Base-by-base conservation (phyloP, 2,888 invertebrate species). In the Tricholauxania praeusta region DNA sequence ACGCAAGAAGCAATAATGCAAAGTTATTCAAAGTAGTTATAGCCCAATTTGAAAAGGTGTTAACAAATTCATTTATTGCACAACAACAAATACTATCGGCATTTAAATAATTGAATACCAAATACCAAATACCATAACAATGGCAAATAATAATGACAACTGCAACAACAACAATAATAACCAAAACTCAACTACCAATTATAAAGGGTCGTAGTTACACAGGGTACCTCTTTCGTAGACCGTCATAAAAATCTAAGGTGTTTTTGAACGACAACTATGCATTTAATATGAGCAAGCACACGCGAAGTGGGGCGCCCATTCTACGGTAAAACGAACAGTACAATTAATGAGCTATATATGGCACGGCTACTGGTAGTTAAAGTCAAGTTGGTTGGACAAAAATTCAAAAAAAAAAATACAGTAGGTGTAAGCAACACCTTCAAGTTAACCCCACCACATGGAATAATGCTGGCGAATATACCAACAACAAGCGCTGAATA, bases 191-290 rank as follows among this genome's bases (percentile, higher is more conserved):
- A 28, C 5, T 22, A 12, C 22, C 15, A 28, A 10, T 15, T 28
- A 28, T 15, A 28, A n/a, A 49, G 10, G 39, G 39, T 39, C 39
- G 39, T 1, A 2, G 6, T 7, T 39, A 49, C 48, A 51, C 14
- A n/a, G 49, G 17, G 17, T 39, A 47, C 47, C 67, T 47, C 15
- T 67, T 67, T 19, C 12, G 28, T 4, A 28, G 67, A 47, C 17
- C 17, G n/a, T 55, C 64, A 39, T 22, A 15, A 51, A 17, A 64
- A 64, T 51, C 51, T 28, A 28, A 64, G 64, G 64, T 67, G 67
- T 48, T 67, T 39, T n/a, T 12, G 55, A 57, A 55, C 17, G 49
- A 64, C 64, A 51, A 19, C n/a, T 39, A 39, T 10, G 7, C 47
- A 62, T 62, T 10, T 39, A 39, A 39, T 39, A 39, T 39, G 39